Conservation (phyloP, 2,888 invertebrate species). For the Lycaena phlaeas region DNA sequence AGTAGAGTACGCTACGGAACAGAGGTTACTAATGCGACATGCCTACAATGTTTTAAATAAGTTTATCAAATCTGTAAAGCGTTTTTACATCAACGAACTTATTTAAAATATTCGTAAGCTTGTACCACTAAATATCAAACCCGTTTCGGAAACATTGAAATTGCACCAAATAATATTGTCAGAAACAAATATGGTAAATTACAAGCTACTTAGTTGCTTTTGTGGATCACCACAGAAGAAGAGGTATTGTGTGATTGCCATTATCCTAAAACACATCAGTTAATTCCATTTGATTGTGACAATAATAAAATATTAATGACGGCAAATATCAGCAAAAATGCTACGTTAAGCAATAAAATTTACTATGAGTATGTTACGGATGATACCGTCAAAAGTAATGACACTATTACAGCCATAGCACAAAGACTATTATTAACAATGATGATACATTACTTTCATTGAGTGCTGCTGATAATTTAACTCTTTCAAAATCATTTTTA, state of each 20-base stretch:
- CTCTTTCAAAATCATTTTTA: neutral
- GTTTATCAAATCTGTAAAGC: constrained; percentile 16
- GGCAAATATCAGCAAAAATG: neutral
- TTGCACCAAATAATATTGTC: constrained; percentile 19
- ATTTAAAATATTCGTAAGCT: constrained; percentile 16
- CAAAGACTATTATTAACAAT: neutral
- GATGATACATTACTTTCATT: neutral
- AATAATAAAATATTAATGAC: neutral
- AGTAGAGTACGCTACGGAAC: constrained; percentile 9
- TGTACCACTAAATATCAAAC: constrained; percentile 13
- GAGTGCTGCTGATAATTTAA: neutral
- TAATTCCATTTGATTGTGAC: constrained; percentile 1
- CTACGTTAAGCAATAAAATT: neutral
- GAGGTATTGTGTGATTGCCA: constrained; percentile 6
- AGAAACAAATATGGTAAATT: constrained; percentile 11
- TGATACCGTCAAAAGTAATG: neutral
- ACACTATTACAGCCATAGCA: neutral
- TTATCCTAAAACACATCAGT: constrained; percentile 1
- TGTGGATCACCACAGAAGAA: constrained; percentile 12
- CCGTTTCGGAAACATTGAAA: constrained; percentile 18
- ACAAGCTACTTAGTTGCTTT: constrained; percentile 16
- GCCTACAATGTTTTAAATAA: constrained; percentile 12
- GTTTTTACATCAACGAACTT: constrained; percentile 17
- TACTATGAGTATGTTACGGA: neutral
- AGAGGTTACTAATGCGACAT: constrained; percentile 13